These are phyloP conservation scores for Micropterix aruncella DNA, from an alignment of 2,888 invertebrate genomes.

Conservation along the genomic window DNA sequence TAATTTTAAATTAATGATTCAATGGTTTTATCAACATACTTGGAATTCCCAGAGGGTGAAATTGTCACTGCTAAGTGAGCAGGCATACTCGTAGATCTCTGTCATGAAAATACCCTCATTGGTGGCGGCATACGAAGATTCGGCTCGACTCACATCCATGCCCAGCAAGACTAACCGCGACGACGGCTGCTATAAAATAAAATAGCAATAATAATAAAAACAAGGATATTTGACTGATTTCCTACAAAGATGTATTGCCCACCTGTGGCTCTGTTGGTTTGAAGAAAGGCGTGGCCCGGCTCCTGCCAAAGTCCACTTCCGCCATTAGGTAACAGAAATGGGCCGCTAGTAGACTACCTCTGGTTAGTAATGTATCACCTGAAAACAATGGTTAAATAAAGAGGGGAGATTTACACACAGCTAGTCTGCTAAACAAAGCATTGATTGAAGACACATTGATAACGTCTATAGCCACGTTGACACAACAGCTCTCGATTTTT, in stretches of 20 bases:
- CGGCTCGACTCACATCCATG: slow-evolving; percentile 47
- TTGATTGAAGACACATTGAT: too few relatives aligned
- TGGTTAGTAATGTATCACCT: slow-evolving; percentile 56
- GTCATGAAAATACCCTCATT: slow-evolving; percentile 86
- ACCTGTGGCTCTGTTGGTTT: slow-evolving; percentile 21
- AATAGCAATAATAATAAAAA: too few relatives aligned
- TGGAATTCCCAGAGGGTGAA: slow-evolving; percentile 63
- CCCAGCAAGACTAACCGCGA: slow-evolving; percentile 70
- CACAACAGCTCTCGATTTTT: too few relatives aligned
- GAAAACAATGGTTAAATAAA: too few relatives aligned
- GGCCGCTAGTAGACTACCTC: slow-evolving; percentile 78
- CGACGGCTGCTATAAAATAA: slow-evolving; percentile 9
- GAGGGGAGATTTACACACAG: too few relatives aligned
- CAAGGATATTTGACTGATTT: too few relatives aligned
- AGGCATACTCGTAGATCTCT: slow-evolving; percentile 90
- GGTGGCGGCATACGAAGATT: slow-evolving; percentile 54
- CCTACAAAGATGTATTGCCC: slow-evolving; percentile 11
- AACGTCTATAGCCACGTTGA: too few relatives aligned
- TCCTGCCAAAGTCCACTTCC: slow-evolving; percentile 43
- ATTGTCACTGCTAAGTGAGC: slow-evolving; percentile 59
- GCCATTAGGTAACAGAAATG: slow-evolving; percentile 95
- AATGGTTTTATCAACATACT: slow-evolving; percentile 27
- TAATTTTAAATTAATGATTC: too few relatives aligned
- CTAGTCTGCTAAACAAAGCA: too few relatives aligned
- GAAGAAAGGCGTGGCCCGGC: slow-evolving; percentile 25